A percentile compares a stretch with the other conserved stretches of the same genome.
Conservation (phyloP, 2,113 vertebrate genomes). For the Dromiciops gliroides region DNA sequence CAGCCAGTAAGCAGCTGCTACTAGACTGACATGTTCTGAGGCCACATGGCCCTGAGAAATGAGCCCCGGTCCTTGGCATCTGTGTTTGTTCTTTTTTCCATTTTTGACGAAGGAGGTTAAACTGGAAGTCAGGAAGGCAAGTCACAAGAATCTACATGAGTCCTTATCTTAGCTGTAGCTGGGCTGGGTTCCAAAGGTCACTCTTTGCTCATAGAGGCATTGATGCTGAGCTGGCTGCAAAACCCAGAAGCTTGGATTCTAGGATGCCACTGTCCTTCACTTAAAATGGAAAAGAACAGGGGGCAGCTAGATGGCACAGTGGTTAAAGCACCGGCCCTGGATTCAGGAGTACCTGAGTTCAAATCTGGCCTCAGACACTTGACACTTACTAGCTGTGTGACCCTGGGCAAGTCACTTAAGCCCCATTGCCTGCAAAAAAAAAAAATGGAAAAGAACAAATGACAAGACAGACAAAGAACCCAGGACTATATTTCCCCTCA, state of each 20-base stretch:
- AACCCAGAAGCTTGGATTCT: background rate
- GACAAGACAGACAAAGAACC: background rate
- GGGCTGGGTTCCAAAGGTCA: background rate
- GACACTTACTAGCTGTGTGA: no score
- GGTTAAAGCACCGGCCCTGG: no score
- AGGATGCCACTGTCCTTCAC: background rate
- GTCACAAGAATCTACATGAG: background rate
- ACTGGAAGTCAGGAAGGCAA: background rate
- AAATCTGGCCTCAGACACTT: no score
- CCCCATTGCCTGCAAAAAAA: no score
- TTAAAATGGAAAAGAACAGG: background rate
- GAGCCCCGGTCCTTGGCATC: background rate
- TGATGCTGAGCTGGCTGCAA: background rate
- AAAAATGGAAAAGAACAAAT: background rate
- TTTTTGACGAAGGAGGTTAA: background rate
- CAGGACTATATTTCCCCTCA: background rate
- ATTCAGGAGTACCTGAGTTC: no score
- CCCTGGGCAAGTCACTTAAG: no score
- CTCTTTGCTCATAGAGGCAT: background rate
- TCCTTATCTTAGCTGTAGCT: background rate
- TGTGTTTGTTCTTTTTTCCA: background rate
- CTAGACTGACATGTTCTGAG: background rate
- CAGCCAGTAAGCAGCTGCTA: background rate
- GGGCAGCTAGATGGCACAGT: no score
- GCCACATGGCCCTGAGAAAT: background rate